phyloP scores from a whole-genome alignment of 2,888 invertebrate genomes.

The Dryobotodes eremita region DNA sequence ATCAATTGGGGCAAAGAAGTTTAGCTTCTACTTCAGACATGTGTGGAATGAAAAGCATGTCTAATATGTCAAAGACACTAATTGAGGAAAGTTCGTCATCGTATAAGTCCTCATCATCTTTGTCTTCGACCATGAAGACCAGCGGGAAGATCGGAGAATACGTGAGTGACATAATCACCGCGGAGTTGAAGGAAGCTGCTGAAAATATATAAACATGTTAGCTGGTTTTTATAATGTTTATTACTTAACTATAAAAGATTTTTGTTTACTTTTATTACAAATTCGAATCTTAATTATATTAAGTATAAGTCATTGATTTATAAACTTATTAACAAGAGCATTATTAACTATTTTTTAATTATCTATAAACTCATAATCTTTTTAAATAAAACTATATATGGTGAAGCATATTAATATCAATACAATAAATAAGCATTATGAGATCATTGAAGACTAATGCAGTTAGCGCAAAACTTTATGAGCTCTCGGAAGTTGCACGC shows the following conservation, averaged over 20 bases:
- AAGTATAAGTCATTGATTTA: conserved; percentile 50
- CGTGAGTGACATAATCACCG: conserved; percentile 71
- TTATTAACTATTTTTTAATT: conserved; percentile 28
- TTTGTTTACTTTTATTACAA: conserved; percentile 53
- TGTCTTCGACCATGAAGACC: conserved; percentile 67
- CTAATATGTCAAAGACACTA: conserved; percentile 56
- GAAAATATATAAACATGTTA: conserved; percentile 71
- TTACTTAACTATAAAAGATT: conserved; percentile 66
- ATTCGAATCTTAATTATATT: conserved; percentile 45
- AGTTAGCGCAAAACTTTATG: too few species aligned
- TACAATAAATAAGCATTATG: conserved; percentile 51
- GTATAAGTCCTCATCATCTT: conserved; percentile 68
- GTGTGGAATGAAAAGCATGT: conserved; percentile 50
- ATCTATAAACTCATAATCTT: conserved; percentile 31
- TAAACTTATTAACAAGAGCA: conserved; percentile 44
- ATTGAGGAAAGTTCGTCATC: conserved; percentile 67
- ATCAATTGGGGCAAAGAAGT: conserved; percentile 59
- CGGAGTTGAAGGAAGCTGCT: conserved; percentile 75
- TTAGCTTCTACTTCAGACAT: conserved; percentile 59
- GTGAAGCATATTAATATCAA: conserved; percentile 50
- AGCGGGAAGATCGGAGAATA: conserved; percentile 69
- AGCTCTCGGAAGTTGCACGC: too few species aligned
- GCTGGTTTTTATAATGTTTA: conserved; percentile 67
- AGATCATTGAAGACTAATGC: conserved; percentile 66
- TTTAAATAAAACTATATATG: conserved; percentile 53